phyloP scores from a whole-genome alignment of 1,140 invertebrate species.

The Carposina sasakii region DNA sequence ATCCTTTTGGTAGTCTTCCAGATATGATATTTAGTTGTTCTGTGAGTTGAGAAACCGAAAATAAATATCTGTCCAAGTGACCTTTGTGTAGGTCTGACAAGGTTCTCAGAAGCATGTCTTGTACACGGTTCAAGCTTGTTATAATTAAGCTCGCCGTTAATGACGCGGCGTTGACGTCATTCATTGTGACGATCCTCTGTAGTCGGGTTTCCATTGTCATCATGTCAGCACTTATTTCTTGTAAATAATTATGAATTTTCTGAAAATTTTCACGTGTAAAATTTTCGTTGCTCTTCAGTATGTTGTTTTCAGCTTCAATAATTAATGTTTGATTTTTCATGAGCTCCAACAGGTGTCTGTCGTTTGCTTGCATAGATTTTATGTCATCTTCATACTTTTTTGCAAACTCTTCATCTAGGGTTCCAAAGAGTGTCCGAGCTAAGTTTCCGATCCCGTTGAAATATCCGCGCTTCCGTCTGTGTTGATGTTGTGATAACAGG shows the following conservation, averaged over 20 bases:
- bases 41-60: background rate
- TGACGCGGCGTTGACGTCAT: background rate
- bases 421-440: background rate
- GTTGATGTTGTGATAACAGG: background rate
- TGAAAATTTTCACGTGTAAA: background rate
- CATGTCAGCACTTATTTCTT: background rate
- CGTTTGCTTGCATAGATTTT: background rate
- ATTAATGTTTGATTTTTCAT: constrained; percentile 6
- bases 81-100: background rate
- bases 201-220: background rate
- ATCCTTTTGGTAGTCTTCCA: background rate
- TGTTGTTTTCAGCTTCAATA: constrained; percentile 1
- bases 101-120: constrained; percentile 2
- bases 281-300: background rate
- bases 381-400: constrained; percentile 1
- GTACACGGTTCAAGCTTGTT: background rate
- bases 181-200: background rate
- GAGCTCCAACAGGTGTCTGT: background rate
- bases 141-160: background rate
- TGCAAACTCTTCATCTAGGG: constrained; percentile 2
- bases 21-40: background rate
- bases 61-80: constrained; percentile 1
- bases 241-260: background rate
- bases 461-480: background rate
- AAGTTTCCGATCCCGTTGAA: constrained; percentile 5